Conservation (phyloP, 2,113 vertebrate species). For the Plecotus auritus region DNA sequence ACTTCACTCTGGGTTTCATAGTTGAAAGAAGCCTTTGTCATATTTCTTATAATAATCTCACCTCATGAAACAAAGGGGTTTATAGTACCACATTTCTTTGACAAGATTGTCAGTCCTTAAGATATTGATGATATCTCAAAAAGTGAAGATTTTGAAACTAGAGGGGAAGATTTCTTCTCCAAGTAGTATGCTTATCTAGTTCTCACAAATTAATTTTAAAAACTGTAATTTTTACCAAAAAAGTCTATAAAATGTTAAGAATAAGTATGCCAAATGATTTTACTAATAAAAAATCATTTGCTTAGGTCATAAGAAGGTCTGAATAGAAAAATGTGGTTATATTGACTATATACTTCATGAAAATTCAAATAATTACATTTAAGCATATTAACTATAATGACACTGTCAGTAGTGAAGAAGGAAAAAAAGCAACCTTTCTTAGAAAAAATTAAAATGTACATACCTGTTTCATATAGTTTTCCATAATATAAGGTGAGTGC, state of each 20-base stretch:
- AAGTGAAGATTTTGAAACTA: not conserved
- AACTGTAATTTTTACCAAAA: not conserved
- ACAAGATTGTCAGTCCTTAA: not conserved
- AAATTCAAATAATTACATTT: not conserved
- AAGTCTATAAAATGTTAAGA: not conserved
- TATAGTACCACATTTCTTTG: not conserved
- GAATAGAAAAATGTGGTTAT: not conserved
- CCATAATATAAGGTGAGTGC: not conserved
- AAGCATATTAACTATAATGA: not conserved
- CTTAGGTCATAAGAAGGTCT: not conserved
- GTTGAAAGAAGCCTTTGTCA: not conserved
- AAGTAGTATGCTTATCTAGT: not conserved
- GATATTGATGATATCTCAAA: not conserved
- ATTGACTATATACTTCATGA: not conserved
- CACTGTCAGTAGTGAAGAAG: not conserved
- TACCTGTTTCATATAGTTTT: not conserved
- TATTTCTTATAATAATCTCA: not conserved
- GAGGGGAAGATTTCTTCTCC: not conserved
- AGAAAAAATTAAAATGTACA: not conserved
- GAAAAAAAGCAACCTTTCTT: not conserved
- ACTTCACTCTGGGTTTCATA: not conserved
- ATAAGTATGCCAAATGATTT: not conserved
- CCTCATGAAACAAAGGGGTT: not conserved
- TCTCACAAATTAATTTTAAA: not conserved
- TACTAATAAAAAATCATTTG: not conserved